Conservation (phyloP, 2,797 vertebrate species). For the Novumbra hubbsi region DNA sequence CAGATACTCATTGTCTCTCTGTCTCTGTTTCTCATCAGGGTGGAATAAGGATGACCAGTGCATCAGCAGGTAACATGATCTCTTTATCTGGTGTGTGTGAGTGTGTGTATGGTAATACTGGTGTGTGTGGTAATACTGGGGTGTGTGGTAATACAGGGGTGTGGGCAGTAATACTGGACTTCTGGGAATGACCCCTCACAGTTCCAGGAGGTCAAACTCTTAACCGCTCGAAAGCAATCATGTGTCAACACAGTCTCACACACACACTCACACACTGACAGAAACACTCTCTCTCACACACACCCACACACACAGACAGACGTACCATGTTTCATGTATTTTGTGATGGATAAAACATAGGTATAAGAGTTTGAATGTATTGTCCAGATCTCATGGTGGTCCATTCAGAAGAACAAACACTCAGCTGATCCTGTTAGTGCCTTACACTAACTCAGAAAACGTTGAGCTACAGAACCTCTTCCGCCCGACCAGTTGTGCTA, state of each 20-base stretch:
- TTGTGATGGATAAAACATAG: neutral
- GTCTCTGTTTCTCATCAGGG: slow-evolving; percentile 51
- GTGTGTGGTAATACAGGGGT: slow-evolving; percentile 60
- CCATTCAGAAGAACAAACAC: too few species aligned
- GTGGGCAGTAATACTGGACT: slow-evolving; percentile 41
- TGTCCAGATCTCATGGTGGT: too few species aligned
- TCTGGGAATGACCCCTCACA: slow-evolving; percentile 62
- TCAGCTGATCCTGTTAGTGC: too few species aligned
- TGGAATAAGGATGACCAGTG: slow-evolving; percentile 56
- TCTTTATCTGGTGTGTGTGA: slow-evolving; percentile 15
- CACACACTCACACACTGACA: slow-evolving; percentile 15
- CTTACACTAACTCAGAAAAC: too few species aligned
- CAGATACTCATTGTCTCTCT: slow-evolving; percentile 10
- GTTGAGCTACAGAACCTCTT: too few species aligned
- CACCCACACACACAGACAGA: neutral
- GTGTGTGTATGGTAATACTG: slow-evolving; percentile 10
- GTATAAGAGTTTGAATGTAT: too few species aligned
- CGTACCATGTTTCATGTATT: neutral
- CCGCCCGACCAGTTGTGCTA: too few species aligned
- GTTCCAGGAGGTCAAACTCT: slow-evolving; percentile 51
- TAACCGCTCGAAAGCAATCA: slow-evolving; percentile 61
- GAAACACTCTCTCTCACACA: neutral
- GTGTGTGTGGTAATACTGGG: slow-evolving; percentile 10
- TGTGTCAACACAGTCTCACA: slow-evolving; percentile 26
- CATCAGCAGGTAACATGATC: slow-evolving; percentile 64